Base-by-base conservation (phyloP, 2,888 invertebrate species). In the Trissolcus brochymenae region DNA sequence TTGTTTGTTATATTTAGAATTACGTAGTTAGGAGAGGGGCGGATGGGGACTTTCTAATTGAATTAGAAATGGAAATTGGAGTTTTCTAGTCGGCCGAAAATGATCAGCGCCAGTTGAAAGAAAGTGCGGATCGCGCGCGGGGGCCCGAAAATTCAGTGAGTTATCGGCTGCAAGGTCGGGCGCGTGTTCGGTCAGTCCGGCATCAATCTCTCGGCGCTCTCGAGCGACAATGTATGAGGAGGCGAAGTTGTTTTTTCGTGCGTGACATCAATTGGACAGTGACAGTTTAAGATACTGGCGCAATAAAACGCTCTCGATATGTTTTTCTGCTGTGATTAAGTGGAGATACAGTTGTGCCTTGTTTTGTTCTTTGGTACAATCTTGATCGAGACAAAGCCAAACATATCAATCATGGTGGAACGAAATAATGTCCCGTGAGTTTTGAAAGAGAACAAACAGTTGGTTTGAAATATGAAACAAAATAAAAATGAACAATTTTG, bases 11-110 rank as follows among this genome's bases (percentile, higher is more conserved):
- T 29, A 35, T 1, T 35, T 35, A 35, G 11, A 35, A 35, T 35
- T 35, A 0, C 35, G 1, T 11, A 35, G 11, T 2, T 35, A 11
- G 6, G 1, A 35, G 35, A 2, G 14, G 60, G 16, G 61, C 51
- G 51, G 40, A n/a, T n/a, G n/a, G 41, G 40, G n/a, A 21, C 61
- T 61, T 61, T 61, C 61, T 61, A 61, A 61, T 61, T 61, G 53
- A 35, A 6, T 40, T 17, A 51, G 40, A n/a, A n/a, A n/a, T n/a
- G n/a, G n/a, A n/a, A n/a, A n/a, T n/a, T n/a, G n/a, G n/a, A n/a
- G n/a, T n/a, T 61, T 53, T 61, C 61, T 53, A 53, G 35, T 53
- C 41, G 41, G 14, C 19, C 46, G 51, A 53, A 61, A 61, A 61
- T 61, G 21, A 51, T 40, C 29, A 13, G 19, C 35, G 9, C 9